These are phyloP conservation scores for Drosophila anomalata DNA, from an alignment of 2,888 invertebrate species.

Conservation along the genomic window DNA sequence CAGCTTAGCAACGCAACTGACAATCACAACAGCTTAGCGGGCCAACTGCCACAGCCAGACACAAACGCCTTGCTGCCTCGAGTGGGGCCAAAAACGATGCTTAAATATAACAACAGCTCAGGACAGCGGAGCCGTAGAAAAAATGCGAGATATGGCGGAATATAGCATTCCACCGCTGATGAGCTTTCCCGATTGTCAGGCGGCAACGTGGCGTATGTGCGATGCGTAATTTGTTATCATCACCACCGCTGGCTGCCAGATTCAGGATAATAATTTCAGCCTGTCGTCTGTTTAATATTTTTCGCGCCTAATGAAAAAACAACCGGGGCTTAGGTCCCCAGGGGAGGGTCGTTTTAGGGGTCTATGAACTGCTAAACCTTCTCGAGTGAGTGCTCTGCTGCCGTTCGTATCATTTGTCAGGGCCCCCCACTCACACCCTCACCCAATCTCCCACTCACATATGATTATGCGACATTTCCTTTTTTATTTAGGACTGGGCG, in stretches of 20 bases:
- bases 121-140: slow-evolving; percentile 1
- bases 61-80: slow-evolving; percentile 38
- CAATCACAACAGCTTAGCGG: slow-evolving; percentile 49
- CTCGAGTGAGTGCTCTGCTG: slow-evolving; percentile 13
- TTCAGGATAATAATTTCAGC: slow-evolving; percentile 61
- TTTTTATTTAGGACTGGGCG: slow-evolving; percentile 30
- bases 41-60: slow-evolving; percentile 35
- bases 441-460: slow-evolving; percentile 35
- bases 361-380: slow-evolving; percentile 49
- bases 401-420: slow-evolving; percentile 71
- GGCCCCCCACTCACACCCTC: slow-evolving; percentile 32
- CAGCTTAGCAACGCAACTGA: slow-evolving; percentile 44
- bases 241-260: slow-evolving; percentile 43
- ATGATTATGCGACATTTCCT: slow-evolving; percentile 59
- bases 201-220: slow-evolving; percentile 70
- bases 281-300: slow-evolving; percentile 75
- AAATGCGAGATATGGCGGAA: slow-evolving; percentile 9
- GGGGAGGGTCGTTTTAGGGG: slow-evolving; percentile 12
- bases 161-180: slow-evolving; percentile 23
- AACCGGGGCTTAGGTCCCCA: slow-evolving; percentile 22
- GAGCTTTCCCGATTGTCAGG: slow-evolving; percentile 33
- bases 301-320: slow-evolving; percentile 77
- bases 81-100: slow-evolving; percentile 73
- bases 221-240: slow-evolving; percentile 76
- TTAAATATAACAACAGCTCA: slow-evolving; percentile 63